Evolutionary conservation across 1,140 invertebrate species (phyloP), one percentile per base, ranked within the genome.

Genomic region (Heterodera carotae): DNA sequence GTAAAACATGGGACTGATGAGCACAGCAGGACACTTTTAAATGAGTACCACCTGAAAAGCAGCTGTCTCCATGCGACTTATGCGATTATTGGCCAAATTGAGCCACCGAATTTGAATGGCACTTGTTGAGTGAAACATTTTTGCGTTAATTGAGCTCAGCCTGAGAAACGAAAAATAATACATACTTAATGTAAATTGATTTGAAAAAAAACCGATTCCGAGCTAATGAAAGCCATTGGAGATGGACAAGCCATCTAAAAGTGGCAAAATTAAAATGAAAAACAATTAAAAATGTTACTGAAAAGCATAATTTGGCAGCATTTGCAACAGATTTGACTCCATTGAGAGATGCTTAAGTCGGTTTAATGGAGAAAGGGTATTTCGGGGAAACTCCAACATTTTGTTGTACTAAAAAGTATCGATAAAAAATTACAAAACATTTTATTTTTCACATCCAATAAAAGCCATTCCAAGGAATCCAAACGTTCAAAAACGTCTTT

Each of bases 91-190:
- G 25, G 67, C 75, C 27, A 82, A 68, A 25, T 79, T 80, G 29
- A 79, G 36, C 29, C 34, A 79, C 31, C 48, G 60, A 12, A 80
- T 76, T 67, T 76, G 69, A 67, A 76, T 72, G 7, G 69, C 53
- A 66, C 34, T 80, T 29, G 8, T 82, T 12, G 71, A 81, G 48
- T 79, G 81, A 53, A 81, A 81, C 36, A 60, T 81, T 75, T 81
- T 81, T 43, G 77, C 82, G 39, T 80, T 69, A n/a, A 81, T 64
- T 25, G 56, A 53, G 22, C 69, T 18, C 29, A 81, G 36, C 31
- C 59, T 71, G 39, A 43, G 39, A 71, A 56, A 33, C 48, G 22
- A 18, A 22, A 43, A 43, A 43, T 43, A 12, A 5, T 18, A 56
- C 15, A 18, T 56, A 0, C 15, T 56, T 56, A 56, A 56, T 18